These are phyloP conservation scores for Dufourea novaeangliae DNA, from an alignment of 1,140 invertebrate genomes.

Conservation along the genomic window DNA sequence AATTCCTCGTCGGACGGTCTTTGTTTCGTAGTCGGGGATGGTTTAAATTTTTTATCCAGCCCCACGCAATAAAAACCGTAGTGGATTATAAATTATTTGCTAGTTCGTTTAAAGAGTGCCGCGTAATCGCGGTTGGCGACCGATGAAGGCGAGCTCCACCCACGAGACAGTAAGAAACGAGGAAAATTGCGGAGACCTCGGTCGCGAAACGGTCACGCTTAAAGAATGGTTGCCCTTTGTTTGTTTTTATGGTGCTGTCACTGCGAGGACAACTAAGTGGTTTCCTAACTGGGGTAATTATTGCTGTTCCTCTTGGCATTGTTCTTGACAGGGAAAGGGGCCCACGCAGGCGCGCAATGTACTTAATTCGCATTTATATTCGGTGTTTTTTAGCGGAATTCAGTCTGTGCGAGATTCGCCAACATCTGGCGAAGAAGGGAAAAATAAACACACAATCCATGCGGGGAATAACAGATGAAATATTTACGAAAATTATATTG, in stretches of 20 bases:
- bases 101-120: neutral
- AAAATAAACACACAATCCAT: no score
- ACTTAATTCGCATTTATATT: no score
- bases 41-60: slow-evolving; percentile 11
- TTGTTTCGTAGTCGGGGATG: slow-evolving; percentile 6
- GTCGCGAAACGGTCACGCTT: slow-evolving; percentile 6
- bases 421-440: no score
- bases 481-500: no score
- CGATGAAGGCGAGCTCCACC: neutral
- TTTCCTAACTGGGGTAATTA: neutral
- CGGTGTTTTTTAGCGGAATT: neutral
- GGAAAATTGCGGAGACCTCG: slow-evolving; percentile 9
- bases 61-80: slow-evolving; percentile 1
- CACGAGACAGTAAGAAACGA: neutral
- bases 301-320: neutral
- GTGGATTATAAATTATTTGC: slow-evolving; percentile 31
- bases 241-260: neutral
- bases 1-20: slow-evolving; percentile 6
- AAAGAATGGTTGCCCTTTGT: neutral
- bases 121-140: neutral
- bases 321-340: neutral
- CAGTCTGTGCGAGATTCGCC: neutral
- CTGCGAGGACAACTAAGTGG: neutral
- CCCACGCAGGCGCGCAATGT: no score
- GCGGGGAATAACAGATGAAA: no score